These are phyloP conservation scores for Cetoscarus ocellatus DNA, from an alignment of 2,797 vertebrate genomes.

Conservation along the genomic window DNA sequence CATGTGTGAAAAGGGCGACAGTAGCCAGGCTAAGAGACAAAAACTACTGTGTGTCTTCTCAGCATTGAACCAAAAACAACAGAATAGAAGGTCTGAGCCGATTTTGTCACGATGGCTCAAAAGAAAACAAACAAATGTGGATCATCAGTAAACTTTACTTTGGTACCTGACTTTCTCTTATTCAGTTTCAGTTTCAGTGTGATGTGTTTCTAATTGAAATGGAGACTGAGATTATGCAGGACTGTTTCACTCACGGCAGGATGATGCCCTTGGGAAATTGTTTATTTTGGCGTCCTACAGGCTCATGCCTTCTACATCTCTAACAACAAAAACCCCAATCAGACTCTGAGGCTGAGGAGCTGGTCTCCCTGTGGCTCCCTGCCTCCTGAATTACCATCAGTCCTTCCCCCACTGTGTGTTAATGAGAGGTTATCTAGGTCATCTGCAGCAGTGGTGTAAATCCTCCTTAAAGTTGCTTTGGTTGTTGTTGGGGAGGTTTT, in stretches of 20 bases:
- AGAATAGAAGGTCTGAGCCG: no score
- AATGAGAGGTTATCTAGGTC: slow-evolving; percentile 4
- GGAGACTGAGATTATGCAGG: neutral
- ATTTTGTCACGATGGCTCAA: no score
- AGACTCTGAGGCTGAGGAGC: neutral
- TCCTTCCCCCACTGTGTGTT: neutral
- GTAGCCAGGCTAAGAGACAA: no score
- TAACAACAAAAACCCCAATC: neutral
- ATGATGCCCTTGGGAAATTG: neutral
- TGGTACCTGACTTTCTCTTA: no score
- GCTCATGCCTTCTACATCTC: neutral
- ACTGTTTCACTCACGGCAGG: neutral
- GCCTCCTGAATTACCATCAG: neutral
- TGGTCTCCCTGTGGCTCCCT: neutral
- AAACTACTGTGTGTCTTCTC: no score
- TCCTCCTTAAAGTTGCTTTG: neutral
- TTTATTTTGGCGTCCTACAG: neutral
- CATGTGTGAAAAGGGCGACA: no score
- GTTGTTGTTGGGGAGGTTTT: neutral
- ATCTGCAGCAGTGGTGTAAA: neutral
- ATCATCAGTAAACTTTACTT: no score
- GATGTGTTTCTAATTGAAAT: neutral
- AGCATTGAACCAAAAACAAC: no score
- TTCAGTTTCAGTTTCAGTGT: no score
- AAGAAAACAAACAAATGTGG: no score